Conservation (phyloP, 2,797 vertebrate species). For the Sebastes flavidus region DNA sequence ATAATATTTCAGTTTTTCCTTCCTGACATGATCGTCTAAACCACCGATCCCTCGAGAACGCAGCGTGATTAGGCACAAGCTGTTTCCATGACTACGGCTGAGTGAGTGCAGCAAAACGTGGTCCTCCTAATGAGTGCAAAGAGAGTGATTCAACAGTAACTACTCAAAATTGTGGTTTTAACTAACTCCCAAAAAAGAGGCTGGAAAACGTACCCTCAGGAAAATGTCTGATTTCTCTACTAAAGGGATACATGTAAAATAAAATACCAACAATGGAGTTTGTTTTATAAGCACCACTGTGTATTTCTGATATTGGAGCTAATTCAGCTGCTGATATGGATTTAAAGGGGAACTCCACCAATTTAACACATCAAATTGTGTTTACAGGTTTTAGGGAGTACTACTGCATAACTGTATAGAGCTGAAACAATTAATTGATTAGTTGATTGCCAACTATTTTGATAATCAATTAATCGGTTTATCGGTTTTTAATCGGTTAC, state of each 20-base stretch:
- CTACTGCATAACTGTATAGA: too few species aligned
- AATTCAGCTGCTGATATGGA: background rate
- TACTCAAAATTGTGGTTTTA: background rate
- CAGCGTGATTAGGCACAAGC: constrained; percentile 42
- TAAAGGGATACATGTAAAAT: background rate
- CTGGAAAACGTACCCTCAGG: background rate
- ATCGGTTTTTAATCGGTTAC: too few species aligned
- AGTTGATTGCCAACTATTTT: too few species aligned
- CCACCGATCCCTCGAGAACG: background rate
- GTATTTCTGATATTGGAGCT: background rate
- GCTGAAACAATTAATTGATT: too few species aligned
- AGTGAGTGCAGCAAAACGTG: background rate
- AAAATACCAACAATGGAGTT: background rate
- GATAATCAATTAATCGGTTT: too few species aligned
- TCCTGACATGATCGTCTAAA: background rate
- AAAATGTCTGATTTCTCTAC: background rate
- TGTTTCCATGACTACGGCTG: constrained; percentile 64
- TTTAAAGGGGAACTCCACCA: background rate
- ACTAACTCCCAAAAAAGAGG: background rate
- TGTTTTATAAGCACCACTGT: background rate
- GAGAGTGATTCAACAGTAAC: constrained; percentile 2
- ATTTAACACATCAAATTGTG: background rate
- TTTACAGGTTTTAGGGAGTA: background rate
- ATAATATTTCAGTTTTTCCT: background rate
- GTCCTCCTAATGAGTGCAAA: background rate